A percentile compares a stretch with the other conserved stretches of the same genome.
phyloP scores from a whole-genome alignment of 2,888 invertebrate genomes.

The Sycophila texana region DNA sequence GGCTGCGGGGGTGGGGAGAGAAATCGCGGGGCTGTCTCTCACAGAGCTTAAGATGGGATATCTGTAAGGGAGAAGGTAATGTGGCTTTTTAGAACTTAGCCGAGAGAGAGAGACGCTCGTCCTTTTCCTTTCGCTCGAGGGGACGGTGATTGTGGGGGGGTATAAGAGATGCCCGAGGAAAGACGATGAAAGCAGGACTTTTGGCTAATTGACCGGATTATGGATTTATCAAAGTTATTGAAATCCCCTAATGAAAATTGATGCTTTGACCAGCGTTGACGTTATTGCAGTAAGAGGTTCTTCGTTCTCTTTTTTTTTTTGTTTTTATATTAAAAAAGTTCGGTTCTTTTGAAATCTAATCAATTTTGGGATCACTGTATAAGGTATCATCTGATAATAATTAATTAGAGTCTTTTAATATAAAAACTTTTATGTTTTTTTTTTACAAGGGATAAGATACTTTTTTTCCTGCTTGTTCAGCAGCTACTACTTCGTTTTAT shows the following conservation, averaged over 20 bases:
- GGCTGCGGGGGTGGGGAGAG: neutral
- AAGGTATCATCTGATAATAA: too few species aligned
- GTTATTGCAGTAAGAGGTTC: neutral
- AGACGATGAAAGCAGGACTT: neutral
- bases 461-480: too few species aligned
- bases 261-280: neutral
- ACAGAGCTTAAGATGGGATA: constrained; percentile 31
- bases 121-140: neutral
- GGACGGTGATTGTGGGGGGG: neutral
- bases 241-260: too few species aligned
- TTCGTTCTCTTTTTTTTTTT: too few species aligned
- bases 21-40: constrained; percentile 33
- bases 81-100: constrained; percentile 50
- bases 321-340: neutral
- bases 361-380: too few species aligned
- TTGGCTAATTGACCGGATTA: neutral
- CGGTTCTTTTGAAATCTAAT: too few species aligned
- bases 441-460: too few species aligned
- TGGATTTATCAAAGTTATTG: neutral
- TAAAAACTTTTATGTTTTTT: too few species aligned
- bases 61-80: constrained; percentile 29
- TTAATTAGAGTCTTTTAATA: too few species aligned
- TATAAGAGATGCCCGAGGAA: neutral
- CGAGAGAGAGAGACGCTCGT: constrained; percentile 52
- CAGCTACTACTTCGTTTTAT: too few species aligned